phyloP scores from a whole-genome alignment of 30 jellyfish, hydroid and myxozoan genomes.

The Hydractinia echinata region DNA sequence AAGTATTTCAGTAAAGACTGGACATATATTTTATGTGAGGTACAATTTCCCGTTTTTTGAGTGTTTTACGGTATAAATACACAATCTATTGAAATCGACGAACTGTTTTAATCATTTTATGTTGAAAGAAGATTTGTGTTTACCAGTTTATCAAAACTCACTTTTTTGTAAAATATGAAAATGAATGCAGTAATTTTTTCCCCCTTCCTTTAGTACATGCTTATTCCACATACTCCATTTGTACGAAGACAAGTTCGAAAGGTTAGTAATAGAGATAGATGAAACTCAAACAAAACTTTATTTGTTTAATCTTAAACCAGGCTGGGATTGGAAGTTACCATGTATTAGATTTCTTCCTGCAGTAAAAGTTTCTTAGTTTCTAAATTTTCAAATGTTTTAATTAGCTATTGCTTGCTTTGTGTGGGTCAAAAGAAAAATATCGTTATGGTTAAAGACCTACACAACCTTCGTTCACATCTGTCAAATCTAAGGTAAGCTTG shows the following conservation, averaged over 20 bases:
- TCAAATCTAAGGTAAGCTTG: slow-evolving; percentile 50
- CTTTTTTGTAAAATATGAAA: background rate
- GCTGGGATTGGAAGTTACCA: background rate
- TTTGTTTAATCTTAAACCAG: background rate
- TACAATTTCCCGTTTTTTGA: slow-evolving; percentile 1
- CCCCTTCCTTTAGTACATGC: slow-evolving; percentile 69
- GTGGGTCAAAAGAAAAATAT: slow-evolving; percentile 92
- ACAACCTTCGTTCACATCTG: slow-evolving; percentile 63
- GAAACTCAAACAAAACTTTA: background rate
- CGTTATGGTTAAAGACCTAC: slow-evolving; percentile 80
- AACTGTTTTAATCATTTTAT: background rate
- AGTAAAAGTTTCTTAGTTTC: background rate
- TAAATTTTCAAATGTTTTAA: background rate
- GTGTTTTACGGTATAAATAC: no score
- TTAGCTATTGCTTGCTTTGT: slow-evolving; percentile 72
- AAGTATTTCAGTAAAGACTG: slow-evolving; percentile 64
- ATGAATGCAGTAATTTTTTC: background rate
- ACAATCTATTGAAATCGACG: background rate
- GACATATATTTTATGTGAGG: slow-evolving; percentile 83
- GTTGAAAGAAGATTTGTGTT: background rate
- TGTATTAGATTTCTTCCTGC: background rate
- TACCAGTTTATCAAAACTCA: background rate
- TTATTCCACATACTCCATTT: slow-evolving; percentile 87
- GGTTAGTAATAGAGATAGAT: slow-evolving; percentile 33
- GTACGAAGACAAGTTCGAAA: slow-evolving; percentile 93